Conservation (phyloP, 1,140 invertebrate genomes). For the Neodiprion pinetum region DNA sequence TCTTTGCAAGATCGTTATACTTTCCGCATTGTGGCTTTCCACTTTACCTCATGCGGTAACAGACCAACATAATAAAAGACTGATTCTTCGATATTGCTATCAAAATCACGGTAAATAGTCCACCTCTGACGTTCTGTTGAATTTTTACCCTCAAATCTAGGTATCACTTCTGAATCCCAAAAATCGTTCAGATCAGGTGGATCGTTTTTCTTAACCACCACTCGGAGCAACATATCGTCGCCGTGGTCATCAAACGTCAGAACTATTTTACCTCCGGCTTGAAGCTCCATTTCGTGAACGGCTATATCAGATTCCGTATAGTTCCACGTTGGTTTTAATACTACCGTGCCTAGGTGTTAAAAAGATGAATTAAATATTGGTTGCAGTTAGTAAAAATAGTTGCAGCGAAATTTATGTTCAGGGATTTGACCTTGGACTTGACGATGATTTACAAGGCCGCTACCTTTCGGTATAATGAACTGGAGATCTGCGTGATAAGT, state of each 20-base stretch:
- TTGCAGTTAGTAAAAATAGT: not conserved
- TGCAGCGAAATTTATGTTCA: not conserved
- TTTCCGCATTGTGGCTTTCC: not conserved
- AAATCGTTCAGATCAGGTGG: conserved; percentile 2
- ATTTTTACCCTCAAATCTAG: not conserved
- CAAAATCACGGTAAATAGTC: not conserved
- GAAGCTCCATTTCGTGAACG: not conserved
- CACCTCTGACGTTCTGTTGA: not conserved
- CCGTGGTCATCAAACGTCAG: not conserved
- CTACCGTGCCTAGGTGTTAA: not conserved
- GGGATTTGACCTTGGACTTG: not conserved
- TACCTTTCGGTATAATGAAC: not conserved
- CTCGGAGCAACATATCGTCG: conserved; percentile 3
- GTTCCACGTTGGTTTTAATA: not conserved
- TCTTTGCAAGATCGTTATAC: not conserved
- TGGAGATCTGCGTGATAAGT: not conserved
- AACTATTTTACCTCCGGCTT: not conserved
- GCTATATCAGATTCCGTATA: not conserved
- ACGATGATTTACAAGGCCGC: not conserved
- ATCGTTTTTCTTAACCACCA: not conserved
- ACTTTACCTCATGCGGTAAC: conserved; percentile 10
- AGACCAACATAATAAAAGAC: conserved; percentile 2
- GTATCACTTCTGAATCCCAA: not conserved
- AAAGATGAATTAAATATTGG: not conserved
- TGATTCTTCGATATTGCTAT: not conserved